These are phyloP conservation scores for Ceratina japonica DNA, from an alignment of 1,140 invertebrate genomes.

Conservation along the genomic window DNA sequence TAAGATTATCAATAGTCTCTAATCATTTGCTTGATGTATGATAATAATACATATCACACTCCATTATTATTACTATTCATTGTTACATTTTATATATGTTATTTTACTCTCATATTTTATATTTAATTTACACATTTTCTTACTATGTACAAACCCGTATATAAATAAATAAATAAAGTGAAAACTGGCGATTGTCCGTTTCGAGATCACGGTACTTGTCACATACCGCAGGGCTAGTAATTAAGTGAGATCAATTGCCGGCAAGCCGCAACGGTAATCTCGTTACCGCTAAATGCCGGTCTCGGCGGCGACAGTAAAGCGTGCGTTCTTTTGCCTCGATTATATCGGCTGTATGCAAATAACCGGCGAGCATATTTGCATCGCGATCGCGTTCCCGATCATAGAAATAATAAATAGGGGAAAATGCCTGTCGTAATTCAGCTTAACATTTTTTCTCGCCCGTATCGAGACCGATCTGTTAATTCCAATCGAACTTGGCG, in stretches of 20 bases:
- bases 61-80: too few relatives aligned
- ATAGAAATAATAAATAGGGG: neutral
- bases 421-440: conserved; percentile 1
- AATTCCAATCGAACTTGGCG: neutral
- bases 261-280: conserved; percentile 41
- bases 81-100: too few relatives aligned
- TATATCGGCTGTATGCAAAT: conserved; percentile 41
- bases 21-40: too few relatives aligned
- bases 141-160: too few relatives aligned
- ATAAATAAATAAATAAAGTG: too few relatives aligned
- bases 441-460: neutral
- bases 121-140: too few relatives aligned
- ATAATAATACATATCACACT: too few relatives aligned
- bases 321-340: conserved; percentile 9
- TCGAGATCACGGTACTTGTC: conserved; percentile 24
- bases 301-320: conserved; percentile 38
- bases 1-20: too few relatives aligned
- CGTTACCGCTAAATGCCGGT: conserved; percentile 44
- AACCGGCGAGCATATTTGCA: neutral
- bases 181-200: neutral
- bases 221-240: conserved; percentile 32
- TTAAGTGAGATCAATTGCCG: conserved; percentile 54
- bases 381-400: neutral
- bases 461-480: neutral
- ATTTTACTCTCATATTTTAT: too few relatives aligned